Base-by-base conservation (phyloP, 2,888 invertebrate genomes). In the Drosophila subquinaria region DNA sequence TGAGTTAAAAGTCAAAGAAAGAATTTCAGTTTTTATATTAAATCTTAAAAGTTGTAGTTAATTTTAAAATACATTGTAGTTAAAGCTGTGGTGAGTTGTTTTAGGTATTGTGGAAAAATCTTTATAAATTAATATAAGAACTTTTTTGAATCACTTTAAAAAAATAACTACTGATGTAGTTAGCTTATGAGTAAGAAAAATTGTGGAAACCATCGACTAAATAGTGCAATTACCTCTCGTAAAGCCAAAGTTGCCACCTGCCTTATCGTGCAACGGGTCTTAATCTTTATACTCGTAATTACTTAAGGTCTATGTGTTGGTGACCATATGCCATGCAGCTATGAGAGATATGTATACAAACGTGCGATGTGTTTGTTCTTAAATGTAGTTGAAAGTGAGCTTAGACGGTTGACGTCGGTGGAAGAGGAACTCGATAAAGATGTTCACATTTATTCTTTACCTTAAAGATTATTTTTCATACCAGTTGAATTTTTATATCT, bases 241-340 rank as follows among this genome's bases (percentile, higher is more conserved):
- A 17, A 23, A 23, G 33, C 2, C n/a, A 10, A 1, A 36, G 15
- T 10, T 47, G 36, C 36, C 43, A 59, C 51, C 65, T 52, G 51
- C 36, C 60, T 65, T 65, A 65, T 65, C 65, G 15, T 27, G 27
- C 45, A 20, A 8, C 30, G 17, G 11, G 0, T 17, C 42, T 51
- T 65, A 65, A 65, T 65, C 65, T 65, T 65, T 51, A 51, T 59
- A 38, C 65, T 23, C 36, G 30, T 51, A 45, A 47, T 53, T 59
- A 47, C 57, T 36, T 15, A 1, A 23, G 57, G 27, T 36, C 23
- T 57, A 27, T 47, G 20, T 36, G 30, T 40, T 38, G 17, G 40
- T 53, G 15, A 42, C 15, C 13, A 40, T 36, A 47, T 57, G 23
- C n/a, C 35, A 45, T 10, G 20, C 33, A 56, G 20, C 35, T 56